Percentiles rank a stretch among this genome's conserved stretches.
These are phyloP conservation scores for Ispidina lecontei DNA, from an alignment of 2,797 vertebrate species.

Conservation along the genomic window DNA sequence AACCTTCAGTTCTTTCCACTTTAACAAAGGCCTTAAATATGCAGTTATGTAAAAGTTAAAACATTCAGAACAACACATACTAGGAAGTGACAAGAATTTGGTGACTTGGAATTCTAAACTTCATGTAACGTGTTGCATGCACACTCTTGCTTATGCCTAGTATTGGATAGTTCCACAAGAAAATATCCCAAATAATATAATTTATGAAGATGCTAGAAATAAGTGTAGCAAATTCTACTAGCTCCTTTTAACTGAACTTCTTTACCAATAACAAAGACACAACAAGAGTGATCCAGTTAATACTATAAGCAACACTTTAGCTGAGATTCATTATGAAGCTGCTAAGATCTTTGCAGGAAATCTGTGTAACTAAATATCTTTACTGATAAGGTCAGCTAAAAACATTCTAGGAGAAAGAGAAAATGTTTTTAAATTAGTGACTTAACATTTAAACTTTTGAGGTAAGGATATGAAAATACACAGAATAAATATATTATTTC, in stretches of 20 bases:
- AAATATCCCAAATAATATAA: neutral
- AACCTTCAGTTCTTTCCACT: neutral
- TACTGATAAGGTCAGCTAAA: neutral
- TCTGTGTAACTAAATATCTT: neutral
- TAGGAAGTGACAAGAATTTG: neutral
- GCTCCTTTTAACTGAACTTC: neutral
- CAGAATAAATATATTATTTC: neutral
- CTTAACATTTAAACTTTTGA: neutral
- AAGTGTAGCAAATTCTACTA: neutral
- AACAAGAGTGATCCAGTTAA: neutral
- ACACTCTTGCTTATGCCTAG: neutral
- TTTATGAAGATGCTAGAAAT: neutral
- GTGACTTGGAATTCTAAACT: neutral
- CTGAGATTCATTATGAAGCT: neutral
- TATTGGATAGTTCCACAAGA: neutral
- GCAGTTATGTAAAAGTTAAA: neutral
- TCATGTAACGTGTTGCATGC: neutral
- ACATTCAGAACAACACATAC: neutral
- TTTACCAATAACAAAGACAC: neutral
- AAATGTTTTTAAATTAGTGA: neutral
- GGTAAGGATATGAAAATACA: neutral
- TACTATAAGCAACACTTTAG: neutral
- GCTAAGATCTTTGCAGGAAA: neutral
- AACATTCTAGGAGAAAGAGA: neutral
- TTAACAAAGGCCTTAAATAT: neutral